These are phyloP conservation scores for Cyprinodon brontotheroides DNA, from an alignment of 2,113 vertebrate species.

Conservation along the genomic window DNA sequence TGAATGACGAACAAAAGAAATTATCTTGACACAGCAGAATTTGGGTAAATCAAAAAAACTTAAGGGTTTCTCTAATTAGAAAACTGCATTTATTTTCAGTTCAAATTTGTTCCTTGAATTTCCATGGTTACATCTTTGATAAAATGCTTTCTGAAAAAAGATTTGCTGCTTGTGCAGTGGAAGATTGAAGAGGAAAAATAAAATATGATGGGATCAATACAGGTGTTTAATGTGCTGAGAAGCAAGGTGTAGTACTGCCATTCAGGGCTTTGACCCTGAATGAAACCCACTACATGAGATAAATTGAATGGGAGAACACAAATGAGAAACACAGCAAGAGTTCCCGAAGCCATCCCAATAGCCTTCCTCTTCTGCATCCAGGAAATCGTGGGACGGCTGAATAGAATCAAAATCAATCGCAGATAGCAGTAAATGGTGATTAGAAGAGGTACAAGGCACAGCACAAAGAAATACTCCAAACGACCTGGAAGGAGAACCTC, in stretches of 20 bases:
- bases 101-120: neutral
- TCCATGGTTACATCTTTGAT: rapidly evolving
- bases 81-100: neutral
- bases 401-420: slow-evolving; percentile 68
- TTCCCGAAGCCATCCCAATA: slow-evolving; percentile 77
- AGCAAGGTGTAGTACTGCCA: slow-evolving; percentile 81
- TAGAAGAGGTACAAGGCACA: slow-evolving; percentile 76
- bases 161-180: slow-evolving; percentile 34
- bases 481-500: slow-evolving; percentile 72
- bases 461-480: slow-evolving; percentile 77
- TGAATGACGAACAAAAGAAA: no score
- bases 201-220: slow-evolving; percentile 80
- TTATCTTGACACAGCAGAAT: no score
- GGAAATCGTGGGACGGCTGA: slow-evolving; percentile 57
- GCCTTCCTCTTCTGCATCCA: slow-evolving; percentile 70
- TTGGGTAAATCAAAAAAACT: no score
- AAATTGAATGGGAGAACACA: slow-evolving; percentile 82
- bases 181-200: slow-evolving; percentile 73
- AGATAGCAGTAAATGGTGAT: slow-evolving; percentile 73
- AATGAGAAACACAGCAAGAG: slow-evolving; percentile 79
- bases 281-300: slow-evolving; percentile 81
- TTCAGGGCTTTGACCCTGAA: slow-evolving; percentile 33
- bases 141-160: slow-evolving; percentile 35
- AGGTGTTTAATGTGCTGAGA: slow-evolving; percentile 80
- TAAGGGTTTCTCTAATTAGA: no score